Base-by-base conservation (phyloP, 2,888 invertebrate species). In the Sinohyriopsis cumingii region DNA sequence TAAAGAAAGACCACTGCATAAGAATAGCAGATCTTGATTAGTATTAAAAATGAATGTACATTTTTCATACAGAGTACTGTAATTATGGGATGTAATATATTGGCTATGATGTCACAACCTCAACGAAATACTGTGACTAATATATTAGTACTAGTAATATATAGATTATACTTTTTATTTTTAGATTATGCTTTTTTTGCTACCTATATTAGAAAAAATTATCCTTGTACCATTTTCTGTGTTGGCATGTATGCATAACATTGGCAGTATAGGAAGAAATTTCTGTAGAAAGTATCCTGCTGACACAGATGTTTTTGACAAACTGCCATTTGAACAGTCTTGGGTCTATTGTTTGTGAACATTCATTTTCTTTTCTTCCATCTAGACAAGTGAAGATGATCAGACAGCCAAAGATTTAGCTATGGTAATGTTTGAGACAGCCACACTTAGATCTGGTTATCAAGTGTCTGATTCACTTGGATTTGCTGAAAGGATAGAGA, bases 391-490 rank as follows among this genome's bases (percentile, higher is more conserved):
- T 89, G 93, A 94, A 60, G 93, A 93, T 56, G 96, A 97, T 90
- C 91, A 93, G 20, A 93, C 92, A 2, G 95, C 97, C 19, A 94
- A 94, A 88, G 94, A 95, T 70, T 95, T 96, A 90, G 97, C 98
- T 15, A 83, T 93, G 71, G 95, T 98, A 92, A 93, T 99, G 93
- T 89, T 86, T 82, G 88, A 90, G 84, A 82, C 90, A 19, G 97
- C 98, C 18, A 97, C 97, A 3, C 91, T 98, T 66, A 92, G 97
- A 73, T 98, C 98, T 6, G 99, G 99, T n/a, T 99, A 94, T 91
- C 94, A 95, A 94, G 92, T 99, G 71, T 92, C 92, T 78, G 96
- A 97, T 88, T 94, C 96, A 0, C 92, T 94, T 5, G 94, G 94
- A 78, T 98, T 99, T 91, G 97, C 98, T 0, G 94, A 94, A 65